Evolutionary conservation across 2,113 vertebrate genomes (phyloP).

Genomic region (Triplophysa tibetana): DNA sequence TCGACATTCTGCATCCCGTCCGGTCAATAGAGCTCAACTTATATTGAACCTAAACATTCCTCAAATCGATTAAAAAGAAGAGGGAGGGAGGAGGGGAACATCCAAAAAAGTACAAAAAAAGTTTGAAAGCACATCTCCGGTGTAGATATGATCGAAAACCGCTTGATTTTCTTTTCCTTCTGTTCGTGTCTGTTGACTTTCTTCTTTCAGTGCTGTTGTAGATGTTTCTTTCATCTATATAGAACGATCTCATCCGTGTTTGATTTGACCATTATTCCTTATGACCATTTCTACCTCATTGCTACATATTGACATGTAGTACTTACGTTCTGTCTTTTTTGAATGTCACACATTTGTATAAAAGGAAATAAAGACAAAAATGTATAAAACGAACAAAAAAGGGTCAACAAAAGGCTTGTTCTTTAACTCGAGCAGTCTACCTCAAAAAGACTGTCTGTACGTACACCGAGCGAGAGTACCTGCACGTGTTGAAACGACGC

Average conservation of each 20-base stretch:
- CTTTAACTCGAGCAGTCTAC: conserved; percentile 96
- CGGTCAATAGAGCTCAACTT: background rate
- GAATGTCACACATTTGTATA: conserved; percentile 96
- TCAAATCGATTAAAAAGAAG: background rate
- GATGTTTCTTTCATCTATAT: conserved; percentile 61
- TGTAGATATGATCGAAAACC: conserved; percentile 67
- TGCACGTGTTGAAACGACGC: conserved; percentile 78
- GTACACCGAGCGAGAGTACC: conserved; percentile 90
- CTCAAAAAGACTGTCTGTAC: conserved; percentile 98
- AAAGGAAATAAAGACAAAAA: conserved; percentile 64
- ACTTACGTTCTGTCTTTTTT: conserved; percentile 96
- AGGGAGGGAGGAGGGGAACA: conserved; percentile 62
- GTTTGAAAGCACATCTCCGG: conserved; percentile 79
- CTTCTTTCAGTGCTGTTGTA: conserved; percentile 64
- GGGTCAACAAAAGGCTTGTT: conserved; percentile 73
- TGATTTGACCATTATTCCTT: conserved; percentile 85
- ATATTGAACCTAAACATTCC: conserved; percentile 14
- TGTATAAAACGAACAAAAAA: conserved; percentile 60
- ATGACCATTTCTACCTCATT: conserved; percentile 99
- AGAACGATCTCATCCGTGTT: conserved; percentile 64
- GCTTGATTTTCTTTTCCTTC: conserved; percentile 73
- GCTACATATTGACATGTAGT: conserved; percentile 99
- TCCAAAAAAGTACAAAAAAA: conserved; percentile 74
- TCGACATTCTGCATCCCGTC: background rate
- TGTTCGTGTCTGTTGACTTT: conserved; percentile 59